These are phyloP conservation scores for Monochamus alternatus DNA, from an alignment of 2,888 invertebrate species.

Conservation along the genomic window DNA sequence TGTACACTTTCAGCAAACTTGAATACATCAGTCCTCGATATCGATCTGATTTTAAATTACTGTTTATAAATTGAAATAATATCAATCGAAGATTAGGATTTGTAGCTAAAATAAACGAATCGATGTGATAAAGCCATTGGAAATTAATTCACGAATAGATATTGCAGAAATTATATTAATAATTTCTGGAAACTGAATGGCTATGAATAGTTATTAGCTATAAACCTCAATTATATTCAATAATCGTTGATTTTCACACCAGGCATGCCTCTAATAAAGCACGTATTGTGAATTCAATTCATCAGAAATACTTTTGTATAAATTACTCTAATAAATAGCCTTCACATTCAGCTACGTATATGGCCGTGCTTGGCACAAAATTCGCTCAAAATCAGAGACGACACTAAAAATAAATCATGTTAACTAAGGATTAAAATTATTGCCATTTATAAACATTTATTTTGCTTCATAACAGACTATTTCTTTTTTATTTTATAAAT, in stretches of 20 bases:
- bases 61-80: constrained; percentile 20
- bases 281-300: constrained; percentile 56
- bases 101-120: constrained; percentile 26
- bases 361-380: constrained; percentile 48
- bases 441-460: constrained; percentile 26
- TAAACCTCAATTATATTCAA: constrained; percentile 49
- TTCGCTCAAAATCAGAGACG: constrained; percentile 26
- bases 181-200: constrained; percentile 44
- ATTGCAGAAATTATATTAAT: constrained; percentile 47
- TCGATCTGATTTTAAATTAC: neutral
- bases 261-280: constrained; percentile 51
- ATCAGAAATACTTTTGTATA: constrained; percentile 58
- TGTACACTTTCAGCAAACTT: neutral
- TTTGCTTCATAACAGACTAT: neutral
- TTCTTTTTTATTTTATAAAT: constrained; percentile 9
- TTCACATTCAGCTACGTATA: constrained; percentile 35
- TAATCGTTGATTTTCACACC: constrained; percentile 58
- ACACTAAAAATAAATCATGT: constrained; percentile 28
- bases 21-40: neutral
- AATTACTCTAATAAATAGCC: constrained; percentile 58
- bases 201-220: constrained; percentile 49
- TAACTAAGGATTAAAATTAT: constrained; percentile 24
- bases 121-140: constrained; percentile 30
- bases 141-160: constrained; percentile 36
- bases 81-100: constrained; percentile 24